Conservation (phyloP, 37 sponge, comb jelly and placozoan genomes). For the Crambe crambe region DNA sequence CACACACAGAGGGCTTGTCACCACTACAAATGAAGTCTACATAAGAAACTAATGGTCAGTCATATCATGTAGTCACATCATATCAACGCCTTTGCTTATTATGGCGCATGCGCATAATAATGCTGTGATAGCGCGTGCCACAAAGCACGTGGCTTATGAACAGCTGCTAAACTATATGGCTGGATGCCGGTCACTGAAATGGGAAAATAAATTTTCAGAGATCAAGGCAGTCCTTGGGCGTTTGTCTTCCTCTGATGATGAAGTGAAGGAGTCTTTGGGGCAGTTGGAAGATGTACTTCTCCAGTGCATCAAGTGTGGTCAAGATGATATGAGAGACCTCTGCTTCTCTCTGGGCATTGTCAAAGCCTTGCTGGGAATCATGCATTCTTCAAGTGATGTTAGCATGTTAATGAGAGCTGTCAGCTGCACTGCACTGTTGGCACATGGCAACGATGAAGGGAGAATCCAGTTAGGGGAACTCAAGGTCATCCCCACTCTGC, state of each 20-base stretch:
- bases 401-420: slow-evolving; percentile 10
- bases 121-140: too few species aligned
- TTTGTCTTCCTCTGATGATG: slow-evolving; percentile 6
- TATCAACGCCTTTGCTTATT: too few species aligned
- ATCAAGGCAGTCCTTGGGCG: slow-evolving; percentile 8
- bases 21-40: too few species aligned
- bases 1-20: too few species aligned
- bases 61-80: too few species aligned
- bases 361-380: slow-evolving; percentile 40
- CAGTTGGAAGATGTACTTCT: not conserved
- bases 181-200: too few species aligned
- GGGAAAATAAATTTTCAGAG: not conserved
- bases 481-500: slow-evolving; percentile 13
- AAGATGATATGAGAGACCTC: not conserved
- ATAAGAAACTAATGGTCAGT: too few species aligned
- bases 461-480: slow-evolving; percentile 9
- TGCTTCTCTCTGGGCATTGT: slow-evolving; percentile 14
- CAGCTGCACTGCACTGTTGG: slow-evolving; percentile 17
- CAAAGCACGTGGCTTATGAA: too few species aligned
- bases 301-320: not conserved
- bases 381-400: slow-evolving; percentile 10
- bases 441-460: slow-evolving; percentile 29
- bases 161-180: too few species aligned
- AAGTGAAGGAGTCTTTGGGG: not conserved
- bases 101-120: too few species aligned